These are phyloP conservation scores for Hassar affinis DNA, from an alignment of 2,113 vertebrate species.

Conservation along the genomic window DNA sequence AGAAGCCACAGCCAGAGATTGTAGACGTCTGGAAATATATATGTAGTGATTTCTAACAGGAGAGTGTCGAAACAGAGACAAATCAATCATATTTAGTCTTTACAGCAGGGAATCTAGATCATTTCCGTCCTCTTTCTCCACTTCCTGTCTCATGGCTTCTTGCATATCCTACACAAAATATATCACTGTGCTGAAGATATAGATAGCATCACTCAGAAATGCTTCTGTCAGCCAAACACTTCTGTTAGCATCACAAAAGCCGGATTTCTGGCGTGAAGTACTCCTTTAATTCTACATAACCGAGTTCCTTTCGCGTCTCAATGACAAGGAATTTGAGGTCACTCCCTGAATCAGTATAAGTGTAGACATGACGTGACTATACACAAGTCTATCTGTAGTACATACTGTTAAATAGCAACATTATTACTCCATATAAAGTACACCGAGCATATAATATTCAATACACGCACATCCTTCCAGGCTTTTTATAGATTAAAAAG, in stretches of 20 bases:
- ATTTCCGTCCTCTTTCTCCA: not conserved
- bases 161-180: constrained; percentile 29
- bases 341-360: constrained; percentile 35
- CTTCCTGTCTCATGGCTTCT: not conserved
- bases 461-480: constrained; percentile 7
- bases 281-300: not conserved
- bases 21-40: not conserved
- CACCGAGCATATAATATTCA: constrained; percentile 55
- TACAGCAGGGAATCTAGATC: constrained; percentile 13
- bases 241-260: not conserved
- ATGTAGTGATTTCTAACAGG: constrained; percentile 39
- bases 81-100: constrained; percentile 7
- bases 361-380: constrained; percentile 40
- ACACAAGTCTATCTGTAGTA: constrained; percentile 62
- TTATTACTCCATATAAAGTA: constrained; percentile 69
- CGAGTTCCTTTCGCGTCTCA: not conserved
- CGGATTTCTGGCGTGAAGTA: not conserved
- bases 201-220: not conserved
- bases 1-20: not conserved
- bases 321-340: constrained; percentile 12
- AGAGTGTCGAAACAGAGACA: not conserved
- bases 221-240: not conserved
- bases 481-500: constrained; percentile 42
- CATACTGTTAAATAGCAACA: constrained; percentile 64
- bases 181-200: not conserved